These are phyloP conservation scores for Philereme vetulata DNA, from an alignment of 2,888 invertebrate species.

Conservation along the genomic window DNA sequence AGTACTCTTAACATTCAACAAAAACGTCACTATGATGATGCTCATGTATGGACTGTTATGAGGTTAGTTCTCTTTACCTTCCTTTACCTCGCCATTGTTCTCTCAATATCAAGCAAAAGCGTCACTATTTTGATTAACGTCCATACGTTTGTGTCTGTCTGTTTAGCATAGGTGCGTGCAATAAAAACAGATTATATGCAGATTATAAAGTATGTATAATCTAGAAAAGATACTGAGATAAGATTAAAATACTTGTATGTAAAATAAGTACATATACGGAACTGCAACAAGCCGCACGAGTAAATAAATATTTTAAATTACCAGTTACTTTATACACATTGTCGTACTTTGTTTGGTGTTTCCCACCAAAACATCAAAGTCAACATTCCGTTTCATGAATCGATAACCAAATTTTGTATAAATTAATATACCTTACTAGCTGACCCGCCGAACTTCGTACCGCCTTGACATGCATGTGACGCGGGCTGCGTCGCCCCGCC, in stretches of 20 bases:
- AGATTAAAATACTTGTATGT: constrained; percentile 4
- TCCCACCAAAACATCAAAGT: constrained; percentile 7
- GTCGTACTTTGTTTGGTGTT: constrained; percentile 12
- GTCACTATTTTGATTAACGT: too few species aligned
- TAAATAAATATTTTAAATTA: background rate
- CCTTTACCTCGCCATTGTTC: too few species aligned
- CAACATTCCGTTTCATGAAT: constrained; percentile 10
- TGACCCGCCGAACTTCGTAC: too few species aligned
- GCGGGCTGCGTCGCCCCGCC: too few species aligned
- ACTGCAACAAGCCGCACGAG: background rate
- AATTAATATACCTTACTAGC: background rate
- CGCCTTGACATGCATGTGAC: too few species aligned
- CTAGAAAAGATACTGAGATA: constrained; percentile 5
- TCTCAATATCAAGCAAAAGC: too few species aligned
- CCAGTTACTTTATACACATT: background rate
- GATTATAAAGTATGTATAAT: background rate
- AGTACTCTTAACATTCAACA: constrained; percentile 93
- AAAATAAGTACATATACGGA: background rate
- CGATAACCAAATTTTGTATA: constrained; percentile 5
- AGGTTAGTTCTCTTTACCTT: constrained; percentile 82
- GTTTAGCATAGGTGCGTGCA: background rate
- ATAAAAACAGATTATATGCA: constrained; percentile 1
- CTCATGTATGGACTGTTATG: constrained; percentile 96
- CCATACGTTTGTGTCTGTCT: background rate
- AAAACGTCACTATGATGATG: constrained; percentile 94